Evolutionary conservation across 2,797 vertebrate species (phyloP).

Genomic region (Girardinus metallicus): DNA sequence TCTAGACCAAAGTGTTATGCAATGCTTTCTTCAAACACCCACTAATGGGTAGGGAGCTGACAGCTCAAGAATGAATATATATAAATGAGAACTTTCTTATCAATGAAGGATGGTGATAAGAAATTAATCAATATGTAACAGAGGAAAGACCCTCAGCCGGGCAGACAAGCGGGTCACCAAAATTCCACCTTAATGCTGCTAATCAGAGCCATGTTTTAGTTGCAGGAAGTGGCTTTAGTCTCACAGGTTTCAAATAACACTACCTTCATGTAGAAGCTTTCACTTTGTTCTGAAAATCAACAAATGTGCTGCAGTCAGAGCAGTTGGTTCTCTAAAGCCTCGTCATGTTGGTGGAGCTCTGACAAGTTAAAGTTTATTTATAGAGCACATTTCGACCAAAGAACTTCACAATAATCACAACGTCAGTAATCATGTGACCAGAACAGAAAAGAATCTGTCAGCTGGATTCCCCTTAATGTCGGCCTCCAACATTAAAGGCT

Average conservation of each 20-base stretch:
- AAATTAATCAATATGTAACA: conserved; percentile 70
- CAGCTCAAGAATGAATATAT: conserved; percentile 52
- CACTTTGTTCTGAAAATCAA: not conserved
- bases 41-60: conserved; percentile 67
- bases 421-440: no score
- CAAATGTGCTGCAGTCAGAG: not conserved
- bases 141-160: conserved; percentile 60
- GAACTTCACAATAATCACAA: no score
- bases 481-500: not conserved
- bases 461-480: no score
- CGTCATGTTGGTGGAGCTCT: not conserved
- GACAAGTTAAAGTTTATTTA: no score
- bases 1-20: conserved; percentile 84
- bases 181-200: conserved; percentile 63
- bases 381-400: no score
- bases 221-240: conserved; percentile 42
- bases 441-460: no score
- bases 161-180: conserved; percentile 53
- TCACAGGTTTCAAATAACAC: conserved; percentile 5
- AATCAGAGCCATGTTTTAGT: conserved; percentile 37
- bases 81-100: conserved; percentile 61
- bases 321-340: not conserved
- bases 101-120: conserved; percentile 74
- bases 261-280: not conserved
- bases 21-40: conserved; percentile 72